Percentiles rank a stretch among this genome's conserved stretches.
These are phyloP conservation scores for Nemotelus nigrinus DNA, from an alignment of 2,888 invertebrate genomes.

Conservation along the genomic window DNA sequence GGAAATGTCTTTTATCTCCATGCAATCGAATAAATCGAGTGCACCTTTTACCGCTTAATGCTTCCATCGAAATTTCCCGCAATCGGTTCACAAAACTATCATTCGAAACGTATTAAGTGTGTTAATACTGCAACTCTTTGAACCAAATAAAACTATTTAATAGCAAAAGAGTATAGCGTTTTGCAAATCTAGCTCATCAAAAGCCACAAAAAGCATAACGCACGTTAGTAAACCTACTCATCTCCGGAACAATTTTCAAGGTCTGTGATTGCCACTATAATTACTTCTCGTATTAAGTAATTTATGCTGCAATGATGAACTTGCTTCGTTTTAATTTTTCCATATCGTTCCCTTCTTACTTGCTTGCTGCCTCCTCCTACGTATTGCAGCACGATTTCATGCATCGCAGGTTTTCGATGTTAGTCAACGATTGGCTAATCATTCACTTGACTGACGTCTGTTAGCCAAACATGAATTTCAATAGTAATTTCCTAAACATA, in stretches of 20 bases:
- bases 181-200: too few relatives aligned
- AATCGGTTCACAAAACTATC: too few relatives aligned
- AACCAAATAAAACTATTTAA: too few relatives aligned
- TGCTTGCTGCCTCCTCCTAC: background rate
- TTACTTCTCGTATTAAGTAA: conserved; percentile 29
- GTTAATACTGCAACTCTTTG: too few relatives aligned
- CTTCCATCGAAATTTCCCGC: too few relatives aligned
- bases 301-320: conserved; percentile 30
- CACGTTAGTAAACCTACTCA: background rate
- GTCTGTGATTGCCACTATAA: conserved; percentile 8
- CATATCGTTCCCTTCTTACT: conserved; percentile 16
- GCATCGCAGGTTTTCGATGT: conserved; percentile 32
- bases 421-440: conserved; percentile 36
- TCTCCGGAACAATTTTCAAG: conserved; percentile 36
- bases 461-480: background rate
- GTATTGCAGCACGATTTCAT: conserved; percentile 40
- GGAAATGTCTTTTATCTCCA: too few relatives aligned
- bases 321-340: background rate
- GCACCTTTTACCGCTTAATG: too few relatives aligned
- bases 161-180: too few relatives aligned
- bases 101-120: too few relatives aligned
- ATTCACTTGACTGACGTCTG: conserved; percentile 3
- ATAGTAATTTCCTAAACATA: too few relatives aligned
- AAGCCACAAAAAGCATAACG: too few relatives aligned
- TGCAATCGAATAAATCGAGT: too few relatives aligned